Evolutionary conservation across 2,888 invertebrate species (phyloP), one percentile per base, ranked within the genome.

Genomic region (Hyposoter didymator): DNA sequence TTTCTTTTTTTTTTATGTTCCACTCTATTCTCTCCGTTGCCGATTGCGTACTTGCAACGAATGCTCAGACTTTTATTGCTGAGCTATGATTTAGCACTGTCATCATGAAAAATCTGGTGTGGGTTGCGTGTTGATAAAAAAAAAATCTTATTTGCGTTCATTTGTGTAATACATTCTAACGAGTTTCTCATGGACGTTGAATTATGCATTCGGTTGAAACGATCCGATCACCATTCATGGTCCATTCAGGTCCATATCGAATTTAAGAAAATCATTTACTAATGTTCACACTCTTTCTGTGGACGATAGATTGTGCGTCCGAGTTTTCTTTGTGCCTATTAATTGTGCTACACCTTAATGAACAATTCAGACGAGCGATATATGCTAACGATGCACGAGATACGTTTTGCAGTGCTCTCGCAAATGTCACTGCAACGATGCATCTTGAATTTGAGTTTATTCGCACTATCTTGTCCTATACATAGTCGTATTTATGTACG

Each of bases 381-480:
- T 8, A 5, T 39, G 39, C 39, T 39, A 39, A 39, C 10, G 39
- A 39, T 39, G 8, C 39, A 39, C 39, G 39, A 39, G 39, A 52
- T 19, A 52, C 52, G 22, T 59, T 62, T n/a, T 64, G 32, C 22
- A 73, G 22, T 62, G 35, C 39, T 49, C 66, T 73, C 43, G 49
- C 49, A 32, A 22, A 64, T 52, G 32, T 78, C 55, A 10, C 52
- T 64, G 62, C 62, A 17, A n/a, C 72, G 22, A 79, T 79, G 79
- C 72, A 79, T 74, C 80, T 74, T 73, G 45, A 52, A 73, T 66
- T 22, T 55, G 73, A 80, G 80, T 80, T 80, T 80, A 73, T 80
- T 47, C 55, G 72, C 47, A 62, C 62, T 62, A 62, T 79, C 62
- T 55, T 78, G 12, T 39, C 64, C 49, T 10, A 39, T 43, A n/a